Evolutionary conservation across 2,888 invertebrate species (phyloP).

Genomic region (Napeogenes inachia): DNA sequence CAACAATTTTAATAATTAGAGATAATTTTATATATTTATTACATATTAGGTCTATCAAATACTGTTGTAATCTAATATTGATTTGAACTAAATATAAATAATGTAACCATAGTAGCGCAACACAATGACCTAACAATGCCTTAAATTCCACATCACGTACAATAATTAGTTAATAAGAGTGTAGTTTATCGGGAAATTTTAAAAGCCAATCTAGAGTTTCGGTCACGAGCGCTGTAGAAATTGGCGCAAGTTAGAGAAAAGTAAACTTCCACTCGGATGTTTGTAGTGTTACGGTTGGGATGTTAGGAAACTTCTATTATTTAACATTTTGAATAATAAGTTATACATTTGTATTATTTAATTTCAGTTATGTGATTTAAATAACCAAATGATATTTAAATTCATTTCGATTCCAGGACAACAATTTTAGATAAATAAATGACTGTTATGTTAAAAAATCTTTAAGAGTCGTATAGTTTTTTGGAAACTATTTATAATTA

Average conservation of each 20-base stretch:
- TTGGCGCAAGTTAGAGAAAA: conserved; percentile 34
- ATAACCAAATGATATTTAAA: too few species aligned
- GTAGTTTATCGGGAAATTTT: conserved; percentile 55
- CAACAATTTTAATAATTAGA: too few species aligned
- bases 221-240: conserved; percentile 42
- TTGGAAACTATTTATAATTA: too few species aligned
- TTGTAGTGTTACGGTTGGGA: background rate
- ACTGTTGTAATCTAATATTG: too few species aligned
- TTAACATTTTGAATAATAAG: background rate
- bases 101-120: conserved; percentile 14
- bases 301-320: background rate
- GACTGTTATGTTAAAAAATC: too few species aligned
- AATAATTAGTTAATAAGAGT: conserved; percentile 47
- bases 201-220: conserved; percentile 35
- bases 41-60: too few species aligned
- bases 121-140: conserved; percentile 19
- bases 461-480: too few species aligned
- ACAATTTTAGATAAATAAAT: too few species aligned
- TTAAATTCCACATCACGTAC: conserved; percentile 32
- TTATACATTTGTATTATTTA: too few species aligned
- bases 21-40: too few species aligned
- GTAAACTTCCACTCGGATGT: background rate
- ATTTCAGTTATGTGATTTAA: too few species aligned
- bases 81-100: background rate
- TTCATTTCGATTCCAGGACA: too few species aligned